phyloP scores from a whole-genome alignment of 2,797 vertebrate genomes.

The Takifugu rubripes region DNA sequence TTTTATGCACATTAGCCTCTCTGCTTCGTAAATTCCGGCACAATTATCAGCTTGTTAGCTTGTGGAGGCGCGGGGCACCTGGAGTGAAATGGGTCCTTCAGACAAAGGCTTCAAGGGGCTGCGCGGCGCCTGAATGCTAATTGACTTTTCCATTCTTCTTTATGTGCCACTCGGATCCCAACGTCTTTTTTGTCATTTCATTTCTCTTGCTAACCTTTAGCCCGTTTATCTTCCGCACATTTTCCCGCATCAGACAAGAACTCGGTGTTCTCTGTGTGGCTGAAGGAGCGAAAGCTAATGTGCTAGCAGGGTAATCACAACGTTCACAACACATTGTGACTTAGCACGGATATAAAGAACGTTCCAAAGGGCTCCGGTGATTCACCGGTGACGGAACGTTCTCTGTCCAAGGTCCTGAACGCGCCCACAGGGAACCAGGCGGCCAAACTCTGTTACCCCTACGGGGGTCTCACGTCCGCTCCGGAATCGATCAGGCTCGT shows the following conservation, averaged over 20 bases:
- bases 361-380: background rate
- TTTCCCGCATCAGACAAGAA: too few relatives aligned
- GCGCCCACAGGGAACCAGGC: background rate
- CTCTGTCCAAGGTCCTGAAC: constrained; percentile 45
- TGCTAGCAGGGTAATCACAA: too few relatives aligned
- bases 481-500: constrained; percentile 19
- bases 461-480: constrained; percentile 1
- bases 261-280: too few relatives aligned
- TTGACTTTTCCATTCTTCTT: background rate
- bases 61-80: constrained; percentile 35
- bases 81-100: constrained; percentile 25
- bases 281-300: too few relatives aligned
- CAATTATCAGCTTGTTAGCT: constrained; percentile 39
- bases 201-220: background rate
- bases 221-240: too few relatives aligned
- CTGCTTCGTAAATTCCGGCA: constrained; percentile 20
- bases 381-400: background rate
- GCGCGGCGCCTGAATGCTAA: constrained; percentile 37
- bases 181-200: background rate
- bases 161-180: background rate
- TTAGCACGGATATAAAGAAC: too few relatives aligned
- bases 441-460: background rate
- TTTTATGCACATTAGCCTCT: constrained; percentile 14
- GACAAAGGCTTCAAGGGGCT: constrained; percentile 30
- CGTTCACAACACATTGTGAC: too few relatives aligned